Evolutionary conservation across 2,888 invertebrate species (phyloP), one percentile per base, ranked within the genome.

Genomic region (Xylota sylvarum): DNA sequence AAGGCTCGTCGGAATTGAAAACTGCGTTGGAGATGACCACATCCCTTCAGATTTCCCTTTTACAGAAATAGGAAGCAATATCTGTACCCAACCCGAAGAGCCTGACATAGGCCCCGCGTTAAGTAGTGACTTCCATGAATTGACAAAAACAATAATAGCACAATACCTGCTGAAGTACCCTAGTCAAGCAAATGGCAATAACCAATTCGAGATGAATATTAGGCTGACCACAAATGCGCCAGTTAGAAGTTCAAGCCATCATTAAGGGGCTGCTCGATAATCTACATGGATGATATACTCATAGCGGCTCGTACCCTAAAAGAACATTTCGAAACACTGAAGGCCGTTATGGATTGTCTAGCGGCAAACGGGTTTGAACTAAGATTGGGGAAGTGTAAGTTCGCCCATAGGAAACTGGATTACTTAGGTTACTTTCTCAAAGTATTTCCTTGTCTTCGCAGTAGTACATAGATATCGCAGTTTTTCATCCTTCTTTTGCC

Each of bases 201-300:
- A 6, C 2, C 46, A 46, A 4, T 46, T 46, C 14, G 43, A 43
- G 14, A 43, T 43, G 43, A 43, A 14, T 14, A 43, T 43, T 14
- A n/a, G 43, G 14, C 6, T 43, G 14, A 14, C 43, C 43, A 43
- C 43, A 14, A 14, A 43, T 14, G 14, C 5, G 5, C 43, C 43
- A 3, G 43, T 43, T 6, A 4, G 46, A 46, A 17, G 46, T 46
- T 46, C 0, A 17, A 17, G 46, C 14, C n/a, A 46, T 46, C n/a
- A 17, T 6, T 17, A 43, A 43, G 14, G 43, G 14, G 0, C 14
- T 43, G 43, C 14, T 43, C 5, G 6, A 14, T 43, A 23, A n/a
- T 12, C 27, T 62, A 62, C 23, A 62, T 43, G 27, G 62, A 62
- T 27, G 43, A 62, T 9, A 62, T 62, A 27, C 9, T 60, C 0